Conservation (phyloP, 2,888 invertebrate genomes). For the Drosophila melanosoma region DNA sequence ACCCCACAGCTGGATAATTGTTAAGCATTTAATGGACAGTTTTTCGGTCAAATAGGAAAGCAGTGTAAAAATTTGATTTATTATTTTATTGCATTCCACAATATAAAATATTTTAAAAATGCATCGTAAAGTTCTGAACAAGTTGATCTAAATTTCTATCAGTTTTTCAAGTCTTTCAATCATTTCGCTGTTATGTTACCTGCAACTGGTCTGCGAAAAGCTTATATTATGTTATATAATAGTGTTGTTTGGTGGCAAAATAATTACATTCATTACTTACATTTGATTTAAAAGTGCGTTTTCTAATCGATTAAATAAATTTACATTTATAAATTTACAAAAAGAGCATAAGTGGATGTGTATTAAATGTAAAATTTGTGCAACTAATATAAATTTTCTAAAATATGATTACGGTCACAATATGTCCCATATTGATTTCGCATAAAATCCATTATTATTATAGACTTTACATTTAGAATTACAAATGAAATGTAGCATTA, state of each 20-base stretch:
- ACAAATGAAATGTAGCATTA: not conserved
- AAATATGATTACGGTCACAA: not conserved
- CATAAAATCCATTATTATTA: not conserved
- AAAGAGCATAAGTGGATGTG: not conserved
- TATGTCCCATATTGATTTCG: not conserved
- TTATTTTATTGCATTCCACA: not conserved
- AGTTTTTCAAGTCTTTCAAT: constrained; percentile 6
- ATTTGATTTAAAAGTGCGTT: not conserved
- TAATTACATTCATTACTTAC: constrained; percentile 36
- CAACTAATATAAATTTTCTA: not conserved
- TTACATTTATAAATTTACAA: not conserved
- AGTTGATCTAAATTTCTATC: constrained; percentile 6
- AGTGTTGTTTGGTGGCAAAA: constrained; percentile 58
- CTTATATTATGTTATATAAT: constrained; percentile 37
- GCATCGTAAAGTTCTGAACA: not conserved
- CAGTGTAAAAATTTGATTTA: not conserved
- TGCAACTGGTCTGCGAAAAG: constrained; percentile 35
- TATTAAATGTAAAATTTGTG: not conserved
- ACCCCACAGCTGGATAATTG: constrained; percentile 13
- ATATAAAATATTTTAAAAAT: not conserved
- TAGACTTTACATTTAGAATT: not conserved
- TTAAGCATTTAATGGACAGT: not conserved
- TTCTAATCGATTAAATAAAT: not conserved
- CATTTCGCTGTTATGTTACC: constrained; percentile 26
- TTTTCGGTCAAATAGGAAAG: not conserved